These are phyloP conservation scores for Colaptes auratus DNA, from an alignment of 2,113 vertebrate genomes.

Conservation along the genomic window DNA sequence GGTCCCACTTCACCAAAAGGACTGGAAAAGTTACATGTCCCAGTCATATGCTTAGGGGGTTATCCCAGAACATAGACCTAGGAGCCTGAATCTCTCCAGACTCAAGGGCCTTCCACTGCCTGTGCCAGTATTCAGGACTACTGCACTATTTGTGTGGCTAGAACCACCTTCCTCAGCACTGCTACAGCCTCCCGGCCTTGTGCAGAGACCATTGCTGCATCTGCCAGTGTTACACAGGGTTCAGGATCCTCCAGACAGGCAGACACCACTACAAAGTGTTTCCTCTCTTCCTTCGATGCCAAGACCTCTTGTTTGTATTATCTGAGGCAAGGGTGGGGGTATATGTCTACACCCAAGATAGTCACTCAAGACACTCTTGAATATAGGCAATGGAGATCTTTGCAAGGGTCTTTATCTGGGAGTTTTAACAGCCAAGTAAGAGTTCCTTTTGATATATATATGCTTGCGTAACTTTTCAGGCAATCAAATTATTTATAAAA, in stretches of 20 bases:
- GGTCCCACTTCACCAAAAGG: not conserved
- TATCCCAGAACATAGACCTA: not conserved
- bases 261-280: not conserved
- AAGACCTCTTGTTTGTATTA: fast-evolving
- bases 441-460: not conserved
- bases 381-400: not conserved
- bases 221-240: fast-evolving
- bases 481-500: not conserved
- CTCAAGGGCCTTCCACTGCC: not conserved
- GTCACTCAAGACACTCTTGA: not conserved
- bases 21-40: not conserved
- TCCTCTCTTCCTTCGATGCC: not conserved
- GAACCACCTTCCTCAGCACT: not conserved
- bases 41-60: not conserved
- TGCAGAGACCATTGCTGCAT: not conserved
- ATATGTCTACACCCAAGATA: not conserved
- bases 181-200: not conserved
- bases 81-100: not conserved
- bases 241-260: not conserved
- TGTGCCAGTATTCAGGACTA: not conserved
- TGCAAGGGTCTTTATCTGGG: not conserved
- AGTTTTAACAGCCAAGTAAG: not conserved
- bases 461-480: fast-evolving
- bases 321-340: not conserved
- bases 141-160: not conserved